Evolutionary conservation across 1,140 invertebrate genomes (phyloP).

Genomic region (Trichonephila clavata): DNA sequence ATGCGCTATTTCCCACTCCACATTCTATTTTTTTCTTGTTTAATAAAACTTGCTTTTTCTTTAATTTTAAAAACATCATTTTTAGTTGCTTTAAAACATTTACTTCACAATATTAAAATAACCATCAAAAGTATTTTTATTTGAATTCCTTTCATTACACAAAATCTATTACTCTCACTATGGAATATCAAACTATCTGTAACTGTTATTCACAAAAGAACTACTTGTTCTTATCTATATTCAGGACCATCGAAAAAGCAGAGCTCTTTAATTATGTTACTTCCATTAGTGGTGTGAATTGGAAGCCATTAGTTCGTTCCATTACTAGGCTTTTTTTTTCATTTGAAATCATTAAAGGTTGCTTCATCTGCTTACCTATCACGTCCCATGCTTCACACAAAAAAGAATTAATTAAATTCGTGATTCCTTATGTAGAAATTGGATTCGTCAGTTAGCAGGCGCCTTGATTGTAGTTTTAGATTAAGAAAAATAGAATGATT

Average conservation of each 20-base stretch:
- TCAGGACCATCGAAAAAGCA: background rate
- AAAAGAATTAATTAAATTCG: conserved; percentile 53
- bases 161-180: no score
- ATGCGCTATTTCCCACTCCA: no score
- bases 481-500: background rate
- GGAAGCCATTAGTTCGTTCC: conserved; percentile 41
- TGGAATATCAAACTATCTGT: no score
- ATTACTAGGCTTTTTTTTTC: conserved; percentile 20
- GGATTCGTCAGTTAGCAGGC: conserved; percentile 38
- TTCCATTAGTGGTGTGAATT: conserved; percentile 47
- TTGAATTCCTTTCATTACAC: no score
- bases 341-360: conserved; percentile 48
- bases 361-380: background rate
- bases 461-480: background rate
- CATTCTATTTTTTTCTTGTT: no score
- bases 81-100: no score
- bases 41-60: no score
- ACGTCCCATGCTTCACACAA: background rate
- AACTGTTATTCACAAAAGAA: background rate
- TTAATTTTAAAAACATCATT: no score
- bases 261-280: conserved; percentile 31
- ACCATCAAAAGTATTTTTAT: no score
- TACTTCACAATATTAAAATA: no score
- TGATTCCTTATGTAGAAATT: conserved; percentile 25
- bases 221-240: background rate